These are phyloP conservation scores for Torymus auratus DNA, from an alignment of 2,888 invertebrate genomes.

Conservation along the genomic window DNA sequence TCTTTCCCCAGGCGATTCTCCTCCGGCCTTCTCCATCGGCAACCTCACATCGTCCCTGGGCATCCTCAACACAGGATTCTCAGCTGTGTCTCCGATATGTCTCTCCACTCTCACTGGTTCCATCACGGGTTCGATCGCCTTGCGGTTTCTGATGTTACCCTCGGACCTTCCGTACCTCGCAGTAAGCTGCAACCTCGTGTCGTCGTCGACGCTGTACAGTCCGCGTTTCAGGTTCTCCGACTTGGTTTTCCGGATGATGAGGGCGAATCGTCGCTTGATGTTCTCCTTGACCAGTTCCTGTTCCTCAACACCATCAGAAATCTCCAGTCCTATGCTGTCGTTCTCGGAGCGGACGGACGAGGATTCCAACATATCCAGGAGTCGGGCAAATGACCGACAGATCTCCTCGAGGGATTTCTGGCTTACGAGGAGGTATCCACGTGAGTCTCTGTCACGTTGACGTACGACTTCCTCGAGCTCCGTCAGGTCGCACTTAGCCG, in stretches of 20 bases:
- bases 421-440: constrained; percentile 68
- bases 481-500: constrained; percentile 63
- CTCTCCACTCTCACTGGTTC: neutral
- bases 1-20: constrained; percentile 63
- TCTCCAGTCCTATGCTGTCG: constrained; percentile 13
- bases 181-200: constrained; percentile 34
- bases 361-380: constrained; percentile 68
- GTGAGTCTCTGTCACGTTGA: constrained; percentile 68
- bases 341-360: constrained; percentile 41
- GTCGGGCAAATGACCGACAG: constrained; percentile 67
- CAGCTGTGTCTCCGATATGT: constrained; percentile 28
- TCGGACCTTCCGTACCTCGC: constrained; percentile 49
- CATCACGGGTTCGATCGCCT: constrained; percentile 10
- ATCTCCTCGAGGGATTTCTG: constrained; percentile 71
- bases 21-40: neutral
- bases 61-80: neutral
- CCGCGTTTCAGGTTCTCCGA: constrained; percentile 69
- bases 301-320: too few species aligned
- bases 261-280: constrained; percentile 65
- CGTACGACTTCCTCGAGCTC: constrained; percentile 66
- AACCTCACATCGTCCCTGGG: neutral
- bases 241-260: constrained; percentile 71
- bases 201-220: constrained; percentile 42
- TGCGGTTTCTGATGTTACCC: constrained; percentile 35
- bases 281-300: constrained; percentile 54